Percentiles rank a stretch among this genome's conserved stretches.
phyloP scores from a whole-genome alignment of 2,888 invertebrate genomes.

The Notodonta ziczac region DNA sequence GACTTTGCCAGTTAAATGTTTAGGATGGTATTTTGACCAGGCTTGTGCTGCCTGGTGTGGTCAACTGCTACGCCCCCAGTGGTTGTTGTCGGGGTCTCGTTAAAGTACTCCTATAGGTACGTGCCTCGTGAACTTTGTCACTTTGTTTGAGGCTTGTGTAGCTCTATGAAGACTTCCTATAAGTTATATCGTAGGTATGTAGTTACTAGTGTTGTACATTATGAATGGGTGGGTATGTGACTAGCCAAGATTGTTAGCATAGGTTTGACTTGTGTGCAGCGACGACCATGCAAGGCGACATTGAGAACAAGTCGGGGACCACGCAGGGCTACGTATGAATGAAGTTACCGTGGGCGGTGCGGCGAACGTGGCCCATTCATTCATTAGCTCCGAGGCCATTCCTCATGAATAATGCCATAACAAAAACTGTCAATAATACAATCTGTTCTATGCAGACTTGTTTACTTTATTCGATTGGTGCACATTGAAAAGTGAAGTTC shows the following conservation, averaged over 20 bases:
- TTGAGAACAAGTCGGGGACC: constrained; percentile 65
- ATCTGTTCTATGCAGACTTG: constrained; percentile 45
- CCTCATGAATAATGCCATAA: constrained; percentile 80
- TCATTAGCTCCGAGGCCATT: constrained; percentile 79
- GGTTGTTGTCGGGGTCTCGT: too few relatives aligned
- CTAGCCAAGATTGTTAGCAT: constrained; percentile 17
- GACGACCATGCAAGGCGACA: constrained; percentile 54
- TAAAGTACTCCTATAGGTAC: too few relatives aligned
- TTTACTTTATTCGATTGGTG: constrained; percentile 28
- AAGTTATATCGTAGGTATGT: too few relatives aligned
- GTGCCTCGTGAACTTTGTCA: too few relatives aligned
- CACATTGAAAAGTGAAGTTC: background rate
- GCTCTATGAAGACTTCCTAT: too few relatives aligned
- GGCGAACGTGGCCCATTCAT: constrained; percentile 70
- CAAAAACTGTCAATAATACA: constrained; percentile 71
- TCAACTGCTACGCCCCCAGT: too few relatives aligned
- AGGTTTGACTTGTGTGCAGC: constrained; percentile 37
- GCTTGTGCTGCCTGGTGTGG: too few relatives aligned
- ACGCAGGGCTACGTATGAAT: constrained; percentile 79
- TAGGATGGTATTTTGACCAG: too few relatives aligned
- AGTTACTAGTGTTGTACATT: background rate
- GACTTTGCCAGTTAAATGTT: constrained; percentile 43
- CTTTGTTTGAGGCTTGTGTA: too few relatives aligned
- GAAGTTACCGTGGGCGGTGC: constrained; percentile 73
- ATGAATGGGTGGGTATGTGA: constrained; percentile 15